A percentile compares a stretch with the other conserved stretches of the same genome.
Evolutionary conservation across 2,113 vertebrate species (phyloP).

Genomic region (Neodon shergylaensis): DNA sequence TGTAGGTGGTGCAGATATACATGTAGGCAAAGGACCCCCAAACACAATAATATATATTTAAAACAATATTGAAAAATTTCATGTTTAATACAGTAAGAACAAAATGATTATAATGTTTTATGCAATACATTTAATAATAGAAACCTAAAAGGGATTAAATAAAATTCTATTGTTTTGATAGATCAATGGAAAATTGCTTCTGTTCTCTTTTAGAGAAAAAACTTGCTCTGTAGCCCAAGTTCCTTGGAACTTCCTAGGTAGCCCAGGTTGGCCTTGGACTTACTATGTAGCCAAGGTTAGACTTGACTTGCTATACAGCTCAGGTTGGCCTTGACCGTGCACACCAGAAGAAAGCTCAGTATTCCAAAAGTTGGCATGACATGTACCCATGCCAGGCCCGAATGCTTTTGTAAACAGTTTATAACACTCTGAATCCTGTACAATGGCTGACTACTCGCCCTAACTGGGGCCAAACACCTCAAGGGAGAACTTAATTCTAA

Average conservation of each 20-base stretch:
- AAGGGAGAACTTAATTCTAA: neutral
- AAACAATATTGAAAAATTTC: neutral
- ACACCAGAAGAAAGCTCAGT: neutral
- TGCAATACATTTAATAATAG: neutral
- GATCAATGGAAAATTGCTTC: neutral
- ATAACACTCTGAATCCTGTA: neutral
- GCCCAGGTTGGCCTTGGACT: neutral
- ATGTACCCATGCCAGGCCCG: neutral
- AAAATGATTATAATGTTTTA: neutral
- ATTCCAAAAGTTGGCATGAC: neutral
- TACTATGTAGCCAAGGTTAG: too few relatives aligned
- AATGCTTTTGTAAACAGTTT: neutral
- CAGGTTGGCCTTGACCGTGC: neutral
- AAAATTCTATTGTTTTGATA: neutral
- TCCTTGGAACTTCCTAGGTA: neutral
- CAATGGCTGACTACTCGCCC: neutral
- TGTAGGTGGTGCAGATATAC: neutral
- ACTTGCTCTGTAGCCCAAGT: neutral
- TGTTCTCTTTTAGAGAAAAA: neutral
- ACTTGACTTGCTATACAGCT: neutral
- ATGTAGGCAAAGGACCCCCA: too few relatives aligned
- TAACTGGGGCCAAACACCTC: neutral
- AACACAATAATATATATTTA: neutral
- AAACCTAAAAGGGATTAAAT: neutral
- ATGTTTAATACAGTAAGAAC: neutral